Conservation (phyloP, 2,888 invertebrate genomes). For the Nomada ferruginata region DNA sequence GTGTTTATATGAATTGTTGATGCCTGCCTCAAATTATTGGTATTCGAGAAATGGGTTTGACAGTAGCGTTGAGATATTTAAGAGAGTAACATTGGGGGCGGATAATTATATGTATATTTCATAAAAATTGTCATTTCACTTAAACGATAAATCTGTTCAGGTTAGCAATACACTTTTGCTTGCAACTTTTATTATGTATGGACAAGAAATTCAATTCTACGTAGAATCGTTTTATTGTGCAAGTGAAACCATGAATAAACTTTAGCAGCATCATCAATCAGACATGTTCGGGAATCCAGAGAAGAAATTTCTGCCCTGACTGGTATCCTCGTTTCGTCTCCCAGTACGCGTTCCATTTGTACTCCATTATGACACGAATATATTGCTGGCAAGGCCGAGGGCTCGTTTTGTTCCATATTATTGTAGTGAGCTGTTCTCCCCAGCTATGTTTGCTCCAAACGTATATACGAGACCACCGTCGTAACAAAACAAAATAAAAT, state of each 20-base stretch:
- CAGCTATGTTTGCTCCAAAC: not conserved
- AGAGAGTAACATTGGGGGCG: too few species aligned
- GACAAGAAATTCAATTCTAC: too few species aligned
- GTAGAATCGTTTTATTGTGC: not conserved
- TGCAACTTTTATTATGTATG: too few species aligned
- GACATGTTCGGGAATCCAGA: conserved; percentile 2
- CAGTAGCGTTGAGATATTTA: too few species aligned
- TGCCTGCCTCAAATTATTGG: too few species aligned
- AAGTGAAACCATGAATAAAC: not conserved
- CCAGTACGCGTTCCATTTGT: conserved; percentile 33
- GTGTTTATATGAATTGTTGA: too few species aligned
- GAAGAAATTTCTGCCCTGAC: conserved; percentile 33
- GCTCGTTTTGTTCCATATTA: conserved; percentile 53
- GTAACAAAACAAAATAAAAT: conserved; percentile 45
- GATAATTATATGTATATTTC: too few species aligned
- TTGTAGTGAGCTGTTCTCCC: conserved; percentile 25
- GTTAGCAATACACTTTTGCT: too few species aligned
- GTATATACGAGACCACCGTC: conserved; percentile 28
- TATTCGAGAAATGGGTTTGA: too few species aligned
- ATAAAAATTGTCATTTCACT: too few species aligned
- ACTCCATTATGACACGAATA: conserved; percentile 52
- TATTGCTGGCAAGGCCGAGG: conserved; percentile 46
- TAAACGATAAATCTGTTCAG: too few species aligned
- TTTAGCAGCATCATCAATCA: conserved; percentile 31
- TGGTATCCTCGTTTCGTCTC: conserved; percentile 33